phyloP scores from a whole-genome alignment of 2,113 vertebrate genomes.

The Sturnira hondurensis region DNA sequence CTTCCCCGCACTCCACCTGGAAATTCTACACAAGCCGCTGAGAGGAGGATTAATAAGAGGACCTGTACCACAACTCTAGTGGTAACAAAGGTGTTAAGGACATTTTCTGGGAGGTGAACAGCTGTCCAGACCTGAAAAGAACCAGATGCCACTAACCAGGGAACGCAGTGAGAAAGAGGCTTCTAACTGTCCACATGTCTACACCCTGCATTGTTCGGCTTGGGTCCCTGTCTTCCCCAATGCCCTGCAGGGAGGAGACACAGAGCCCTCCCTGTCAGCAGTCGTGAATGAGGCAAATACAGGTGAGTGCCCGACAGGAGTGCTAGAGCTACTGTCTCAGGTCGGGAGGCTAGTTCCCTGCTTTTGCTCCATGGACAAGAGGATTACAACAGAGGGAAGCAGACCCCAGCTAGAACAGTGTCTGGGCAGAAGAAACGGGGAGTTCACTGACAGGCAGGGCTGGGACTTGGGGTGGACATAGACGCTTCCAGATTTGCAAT shows the following conservation, averaged over 20 bases:
- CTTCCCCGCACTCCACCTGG: not conserved
- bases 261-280: accelerated
- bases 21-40: not conserved
- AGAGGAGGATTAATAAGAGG: not conserved
- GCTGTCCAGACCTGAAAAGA: not conserved
- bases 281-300: not conserved
- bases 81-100: not conserved
- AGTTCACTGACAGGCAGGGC: not conserved
- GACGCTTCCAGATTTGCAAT: not conserved
- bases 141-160: accelerated
- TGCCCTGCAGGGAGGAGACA: not conserved
- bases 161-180: not conserved
- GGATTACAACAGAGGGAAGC: not conserved
- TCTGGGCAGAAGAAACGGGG: not conserved
- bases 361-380: not conserved
- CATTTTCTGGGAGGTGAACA: not conserved
- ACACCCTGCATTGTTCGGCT: not conserved
- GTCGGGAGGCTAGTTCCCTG: accelerated
- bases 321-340: no score
- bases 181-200: not conserved
- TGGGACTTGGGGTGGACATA: not conserved
- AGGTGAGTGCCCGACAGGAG: not conserved
- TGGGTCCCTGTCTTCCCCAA: accelerated
- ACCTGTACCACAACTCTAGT: not conserved
- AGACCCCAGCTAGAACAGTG: not conserved